Evolutionary conservation across 2,888 invertebrate genomes (phyloP), one percentile per base, ranked within the genome.

Genomic region (Ceramica pisi): DNA sequence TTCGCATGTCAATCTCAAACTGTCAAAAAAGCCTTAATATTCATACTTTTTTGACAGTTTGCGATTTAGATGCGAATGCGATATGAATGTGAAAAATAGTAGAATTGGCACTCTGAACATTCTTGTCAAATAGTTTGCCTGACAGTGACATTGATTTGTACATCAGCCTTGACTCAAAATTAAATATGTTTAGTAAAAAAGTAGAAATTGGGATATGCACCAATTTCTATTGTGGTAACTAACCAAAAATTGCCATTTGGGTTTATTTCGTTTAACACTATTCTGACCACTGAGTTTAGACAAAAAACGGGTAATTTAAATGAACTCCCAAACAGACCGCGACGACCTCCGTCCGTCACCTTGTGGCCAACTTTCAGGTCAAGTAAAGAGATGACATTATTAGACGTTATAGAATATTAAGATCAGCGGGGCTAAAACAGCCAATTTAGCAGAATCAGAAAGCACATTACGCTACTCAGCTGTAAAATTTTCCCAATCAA

Each of bases 281-380:
- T 86, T 85, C 78, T 81, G 75, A 80, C 74, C 73, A 76, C 76
- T 73, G 82, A 66, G 71, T 68, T 70, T 57, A 72, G 72, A 71
- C 82, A 86, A 87, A 84, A 83, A 80, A 59, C 56, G 44, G 50
- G 26, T 70, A 67, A 62, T 81, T 71, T 84, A 71, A 68, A 81
- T 82, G 76, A 85, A 85, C 71, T 86, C 82, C 75, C 74, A 88
- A 89, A 83, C 83, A 87, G 86, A 89, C 86, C 90, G 87, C 82
- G 71, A 88, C 88, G 89, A 88, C 89, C 89, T 89, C 85, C 79
- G 63, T 61, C 66, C 75, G 80, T 82, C 76, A 85, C 86, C 88
- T 89, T 86, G 87, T 75, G 70, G 69, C 78, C 66, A 79, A 82
- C 86, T 85, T 81, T 80, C 75, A 80, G 83, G 78, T 69, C 81